phyloP scores from a whole-genome alignment of 2,888 invertebrate species.

The Aphrophora alni region DNA sequence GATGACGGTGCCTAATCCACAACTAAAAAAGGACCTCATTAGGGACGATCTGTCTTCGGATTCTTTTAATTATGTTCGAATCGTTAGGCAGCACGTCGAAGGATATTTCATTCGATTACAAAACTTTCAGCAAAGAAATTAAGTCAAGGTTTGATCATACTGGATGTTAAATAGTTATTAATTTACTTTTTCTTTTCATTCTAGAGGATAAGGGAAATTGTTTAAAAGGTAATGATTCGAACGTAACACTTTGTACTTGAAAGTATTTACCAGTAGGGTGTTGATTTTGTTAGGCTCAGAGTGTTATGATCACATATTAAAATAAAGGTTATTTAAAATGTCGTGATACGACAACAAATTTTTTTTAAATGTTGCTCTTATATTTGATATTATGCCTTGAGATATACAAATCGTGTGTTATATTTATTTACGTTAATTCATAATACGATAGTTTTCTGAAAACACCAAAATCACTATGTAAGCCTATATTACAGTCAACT shows the following conservation, averaged over 20 bases:
- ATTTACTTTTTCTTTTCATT: not conserved
- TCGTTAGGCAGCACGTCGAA: not conserved
- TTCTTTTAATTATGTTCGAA: conserved; percentile 5
- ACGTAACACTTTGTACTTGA: not conserved
- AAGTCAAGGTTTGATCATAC: not conserved
- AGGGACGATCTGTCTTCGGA: not conserved
- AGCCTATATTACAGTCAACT: too few species aligned
- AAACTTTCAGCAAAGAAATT: not conserved
- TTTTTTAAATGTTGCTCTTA: too few species aligned
- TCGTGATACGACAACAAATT: too few species aligned
- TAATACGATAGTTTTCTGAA: too few species aligned
- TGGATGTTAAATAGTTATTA: not conserved
- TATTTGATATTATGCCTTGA: too few species aligned
- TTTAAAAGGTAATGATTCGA: not conserved
- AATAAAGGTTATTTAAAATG: too few species aligned
- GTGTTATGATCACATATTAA: too few species aligned
- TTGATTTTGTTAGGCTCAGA: too few species aligned
- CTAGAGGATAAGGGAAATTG: not conserved
- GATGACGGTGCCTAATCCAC: not conserved
- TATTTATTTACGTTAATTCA: too few species aligned
- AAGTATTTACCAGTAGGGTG: too few species aligned
- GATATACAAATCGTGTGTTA: too few species aligned
- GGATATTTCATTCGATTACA: not conserved
- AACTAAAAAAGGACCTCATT: not conserved
- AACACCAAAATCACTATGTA: too few species aligned